A percentile compares a stretch with the other conserved stretches of the same genome.
Conservation (phyloP, 1,140 invertebrate genomes). For the Diuraphis noxia region DNA sequence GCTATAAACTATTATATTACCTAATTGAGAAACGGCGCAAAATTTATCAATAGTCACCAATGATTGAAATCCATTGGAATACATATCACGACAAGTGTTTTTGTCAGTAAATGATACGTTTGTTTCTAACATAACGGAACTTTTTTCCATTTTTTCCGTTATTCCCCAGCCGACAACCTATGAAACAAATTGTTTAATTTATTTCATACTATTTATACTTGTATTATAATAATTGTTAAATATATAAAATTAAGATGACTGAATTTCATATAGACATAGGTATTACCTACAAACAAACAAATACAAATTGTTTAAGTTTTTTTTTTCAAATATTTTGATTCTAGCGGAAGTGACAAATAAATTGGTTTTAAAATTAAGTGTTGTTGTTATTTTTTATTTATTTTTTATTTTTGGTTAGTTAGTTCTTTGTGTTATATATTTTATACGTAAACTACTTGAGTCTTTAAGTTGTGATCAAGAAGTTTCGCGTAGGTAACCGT, state of each 20-base stretch:
- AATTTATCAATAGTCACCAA: slow-evolving; percentile 33
- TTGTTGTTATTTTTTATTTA: neutral
- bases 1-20: neutral
- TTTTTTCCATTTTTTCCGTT: neutral
- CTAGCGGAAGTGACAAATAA: neutral
- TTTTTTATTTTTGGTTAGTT: no score
- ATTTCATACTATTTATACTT: neutral
- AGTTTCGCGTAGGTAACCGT: neutral
- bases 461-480: no score
- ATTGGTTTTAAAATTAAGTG: neutral
- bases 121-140: neutral
- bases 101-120: neutral
- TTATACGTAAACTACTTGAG: no score
- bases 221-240: no score
- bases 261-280: neutral
- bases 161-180: slow-evolving; percentile 35
- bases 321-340: neutral
- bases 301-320: neutral
- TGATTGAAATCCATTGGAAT: neutral
- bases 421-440: no score
- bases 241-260: neutral
- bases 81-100: slow-evolving; percentile 21
- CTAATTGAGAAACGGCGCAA: neutral
- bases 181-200: neutral
- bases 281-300: neutral